A percentile compares a stretch with the other conserved stretches of the same genome.
Conservation (phyloP, 1,140 invertebrate genomes). For the Pectinophora gossypiella region DNA sequence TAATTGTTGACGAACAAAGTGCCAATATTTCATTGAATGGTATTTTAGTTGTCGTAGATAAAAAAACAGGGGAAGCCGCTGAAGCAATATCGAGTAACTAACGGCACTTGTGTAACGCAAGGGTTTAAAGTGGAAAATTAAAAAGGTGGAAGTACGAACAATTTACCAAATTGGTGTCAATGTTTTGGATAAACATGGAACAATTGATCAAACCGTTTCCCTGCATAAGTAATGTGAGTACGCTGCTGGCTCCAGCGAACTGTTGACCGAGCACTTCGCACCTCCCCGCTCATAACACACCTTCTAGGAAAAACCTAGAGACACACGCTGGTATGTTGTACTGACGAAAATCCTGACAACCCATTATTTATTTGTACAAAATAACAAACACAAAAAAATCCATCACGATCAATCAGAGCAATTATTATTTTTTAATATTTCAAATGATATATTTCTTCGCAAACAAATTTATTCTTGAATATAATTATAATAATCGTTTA, state of each 20-base stretch:
- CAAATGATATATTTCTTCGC: too few species aligned
- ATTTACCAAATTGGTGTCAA: slow-evolving; percentile 12
- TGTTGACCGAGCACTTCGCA: slow-evolving; percentile 61
- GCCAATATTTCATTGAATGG: background rate
- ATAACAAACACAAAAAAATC: too few species aligned
- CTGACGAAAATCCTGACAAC: too few species aligned
- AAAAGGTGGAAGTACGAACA: background rate
- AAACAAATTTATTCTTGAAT: too few species aligned
- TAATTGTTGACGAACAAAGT: background rate
- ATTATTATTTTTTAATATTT: too few species aligned
- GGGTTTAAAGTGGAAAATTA: background rate
- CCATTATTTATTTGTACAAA: too few species aligned
- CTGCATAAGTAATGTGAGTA: slow-evolving; percentile 37
- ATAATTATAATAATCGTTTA: too few species aligned
- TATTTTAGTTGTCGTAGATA: background rate
- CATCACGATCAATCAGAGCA: too few species aligned
- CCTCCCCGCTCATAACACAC: slow-evolving; percentile 19
- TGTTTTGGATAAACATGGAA: slow-evolving; percentile 29
- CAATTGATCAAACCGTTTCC: slow-evolving; percentile 41
- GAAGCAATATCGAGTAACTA: too few species aligned
- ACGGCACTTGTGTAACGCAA: too few species aligned
- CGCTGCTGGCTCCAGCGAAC: slow-evolving; percentile 21
- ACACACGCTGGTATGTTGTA: slow-evolving; percentile 25
- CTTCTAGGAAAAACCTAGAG: slow-evolving; percentile 37
- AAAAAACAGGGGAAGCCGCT: too few species aligned